Evolutionary conservation across 2,888 invertebrate species (phyloP), one percentile per base, ranked within the genome.

Genomic region (Saturnia japonica): DNA sequence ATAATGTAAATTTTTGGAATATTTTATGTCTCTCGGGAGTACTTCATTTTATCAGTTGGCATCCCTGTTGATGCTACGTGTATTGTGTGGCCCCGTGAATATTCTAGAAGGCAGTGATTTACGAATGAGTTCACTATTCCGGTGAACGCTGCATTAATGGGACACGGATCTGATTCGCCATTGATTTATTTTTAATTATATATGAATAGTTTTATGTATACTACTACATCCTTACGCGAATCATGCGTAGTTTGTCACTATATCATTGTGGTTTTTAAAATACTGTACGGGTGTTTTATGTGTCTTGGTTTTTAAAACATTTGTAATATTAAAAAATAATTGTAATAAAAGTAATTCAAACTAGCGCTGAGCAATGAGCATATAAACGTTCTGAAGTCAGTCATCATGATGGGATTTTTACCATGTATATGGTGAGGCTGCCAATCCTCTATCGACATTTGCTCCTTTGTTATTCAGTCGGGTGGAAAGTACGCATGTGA

Each of bases 61-160:
- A 60, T 14, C 14, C 25, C 28, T 14, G 25, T 60, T 12, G n/a
- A 14, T 45, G 1, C 47, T 34, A 22, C 45, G 8, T 34, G 16
- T 62, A 34, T 19, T 4, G 34, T 28, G 34, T 4, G 14, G 19
- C 64, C 11, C n/a, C 64, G 64, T 64, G n/a, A 34, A 64, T 64
- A 64, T 40, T 64, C 40, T 64, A 64, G 40, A 9, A 40, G 40
- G 64, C 64, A 19, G 64, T 64, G 64, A 64, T 64, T 64, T 64
- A 34, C 64, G 64, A 64, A 64, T 40, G 34, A 40, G 64, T 64
- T 64, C n/a, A 16, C 62, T 40, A n/a, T 11, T 64, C 19, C 19
- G 34, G 19, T n/a, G 64, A 40, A 64, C 40, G 19, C 64, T 64
- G 64, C 64, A 9, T 78, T 76, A 76, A 74, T 64, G 16, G 19